A percentile compares a stretch with the other conserved stretches of the same genome.
phyloP scores from a whole-genome alignment of 2,797 vertebrate genomes.

The Sternarchorhynchus goeldii region DNA sequence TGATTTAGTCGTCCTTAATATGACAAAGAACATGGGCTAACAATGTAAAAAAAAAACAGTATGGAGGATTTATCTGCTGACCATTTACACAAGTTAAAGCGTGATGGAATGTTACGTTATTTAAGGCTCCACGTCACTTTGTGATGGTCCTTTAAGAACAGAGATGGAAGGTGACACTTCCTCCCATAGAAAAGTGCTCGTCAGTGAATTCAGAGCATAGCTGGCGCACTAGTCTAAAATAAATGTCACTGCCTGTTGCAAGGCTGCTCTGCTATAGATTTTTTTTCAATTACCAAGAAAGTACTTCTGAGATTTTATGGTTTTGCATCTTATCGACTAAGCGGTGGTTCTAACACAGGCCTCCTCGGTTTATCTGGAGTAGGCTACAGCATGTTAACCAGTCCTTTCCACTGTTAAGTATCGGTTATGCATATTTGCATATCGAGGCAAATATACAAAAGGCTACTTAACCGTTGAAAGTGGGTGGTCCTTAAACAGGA shows the following conservation, averaged over 20 bases:
- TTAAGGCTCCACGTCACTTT: slow-evolving; percentile 18
- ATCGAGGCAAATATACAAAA: too few relatives aligned
- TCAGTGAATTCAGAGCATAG: slow-evolving; percentile 31
- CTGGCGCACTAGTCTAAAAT: slow-evolving; percentile 44
- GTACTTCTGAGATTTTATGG: slow-evolving; percentile 45
- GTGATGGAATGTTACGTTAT: not conserved
- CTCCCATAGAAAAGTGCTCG: not conserved
- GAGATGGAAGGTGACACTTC: not conserved
- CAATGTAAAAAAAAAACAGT: too few relatives aligned
- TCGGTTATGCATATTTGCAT: too few relatives aligned
- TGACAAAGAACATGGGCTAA: too few relatives aligned
- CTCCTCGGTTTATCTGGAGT: not conserved
- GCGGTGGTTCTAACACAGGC: not conserved
- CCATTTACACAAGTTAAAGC: not conserved
- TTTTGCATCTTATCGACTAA: slow-evolving; percentile 49
- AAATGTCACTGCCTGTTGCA: slow-evolving; percentile 49
- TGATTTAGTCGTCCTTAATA: too few relatives aligned
- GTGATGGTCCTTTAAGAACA: slow-evolving; percentile 22
- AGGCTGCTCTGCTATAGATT: slow-evolving; percentile 48
- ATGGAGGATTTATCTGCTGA: too few relatives aligned
- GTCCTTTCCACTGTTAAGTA: too few relatives aligned
- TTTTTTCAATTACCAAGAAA: slow-evolving; percentile 55
- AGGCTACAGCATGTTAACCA: not conserved
- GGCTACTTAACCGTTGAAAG: too few relatives aligned
- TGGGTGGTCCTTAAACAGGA: too few relatives aligned